Base-by-base conservation (phyloP, 2,797 vertebrate species). In the Falco cherrug region DNA sequence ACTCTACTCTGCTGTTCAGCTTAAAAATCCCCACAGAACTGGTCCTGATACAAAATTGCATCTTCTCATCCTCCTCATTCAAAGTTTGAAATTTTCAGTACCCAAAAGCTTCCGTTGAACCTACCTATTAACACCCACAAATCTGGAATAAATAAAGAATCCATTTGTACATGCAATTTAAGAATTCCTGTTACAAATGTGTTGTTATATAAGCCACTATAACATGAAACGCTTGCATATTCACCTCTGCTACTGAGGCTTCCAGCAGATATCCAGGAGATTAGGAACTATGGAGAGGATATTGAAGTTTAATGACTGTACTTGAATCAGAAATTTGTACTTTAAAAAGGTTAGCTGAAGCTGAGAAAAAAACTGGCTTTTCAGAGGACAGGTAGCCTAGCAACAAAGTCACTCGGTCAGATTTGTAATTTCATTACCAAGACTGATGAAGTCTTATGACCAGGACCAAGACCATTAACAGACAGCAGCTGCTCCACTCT, bases 361-460 rank as follows among this genome's bases (percentile, higher is more conserved):
- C 79, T 47, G 47, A 91, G 35, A 77, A 74, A 39, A 67, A 67
- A 69, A 45, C 37, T 53, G 64, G 41, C 37, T 83, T 87, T 95
- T 63, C 53, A 70, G 71, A 83, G 31, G 64, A 85, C 87, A 92
- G 33, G 92, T 64, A 95, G 75, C 95, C 75, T 93, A 84, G 96
- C 93, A 96, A 96, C 96, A 35, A 89, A 81, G 76, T 89, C 76
- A 87, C 61, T 89, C 0, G 0, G 65, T 91, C 89, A 88, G 73
- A 89, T 67, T 76, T 31, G n/a, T 81, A 84, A 94, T 94, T 97
- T 93, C 82, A 96, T 96, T 95, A 95, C 50, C 19, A 75, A 57
- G 51, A 81, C n/a, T 48, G 78, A 93, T 61, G 57, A 91, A 86
- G 79, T 81, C 79, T 71, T 79, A 65, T 5, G 54, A 84, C 15